These are phyloP conservation scores for Drosophila setosimentum DNA, from an alignment of 2,888 invertebrate species.

Conservation along the genomic window DNA sequence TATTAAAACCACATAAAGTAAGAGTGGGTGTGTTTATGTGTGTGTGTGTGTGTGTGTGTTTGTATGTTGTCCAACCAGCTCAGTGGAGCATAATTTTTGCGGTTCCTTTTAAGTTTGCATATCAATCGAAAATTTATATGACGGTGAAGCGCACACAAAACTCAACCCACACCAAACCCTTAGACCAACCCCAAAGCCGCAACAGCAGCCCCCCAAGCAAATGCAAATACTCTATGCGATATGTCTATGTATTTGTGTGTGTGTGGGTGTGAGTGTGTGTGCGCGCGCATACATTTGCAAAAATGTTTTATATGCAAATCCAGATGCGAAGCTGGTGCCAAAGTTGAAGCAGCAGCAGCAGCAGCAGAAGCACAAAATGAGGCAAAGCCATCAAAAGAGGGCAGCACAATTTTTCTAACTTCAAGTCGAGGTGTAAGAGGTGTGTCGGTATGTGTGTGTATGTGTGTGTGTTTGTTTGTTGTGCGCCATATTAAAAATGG, in stretches of 20 bases:
- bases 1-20: neutral
- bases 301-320: conserved; percentile 78
- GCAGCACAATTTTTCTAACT: conserved; percentile 54
- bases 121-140: conserved; percentile 83
- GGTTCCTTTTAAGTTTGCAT: conserved; percentile 84
- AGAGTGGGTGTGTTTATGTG: neutral
- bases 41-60: neutral
- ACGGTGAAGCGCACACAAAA: conserved; percentile 65
- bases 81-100: conserved; percentile 83
- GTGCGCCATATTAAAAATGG: conserved; percentile 82
- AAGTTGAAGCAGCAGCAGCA: conserved; percentile 33
- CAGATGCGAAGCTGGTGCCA: conserved; percentile 45
- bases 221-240: conserved; percentile 62
- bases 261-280: conserved; percentile 29
- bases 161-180: conserved; percentile 10
- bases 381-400: conserved; percentile 49
- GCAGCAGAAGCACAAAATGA: conserved; percentile 28
- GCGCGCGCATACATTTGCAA: conserved; percentile 75
- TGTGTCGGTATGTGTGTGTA: conserved; percentile 26
- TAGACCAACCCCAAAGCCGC: neutral
- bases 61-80: conserved; percentile 65
- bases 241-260: conserved; percentile 18
- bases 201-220: conserved; percentile 38
- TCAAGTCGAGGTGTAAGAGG: conserved; percentile 47
- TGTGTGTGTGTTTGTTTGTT: conserved; percentile 42